These are phyloP conservation scores for Heteronetta atricapilla DNA, from an alignment of 2,113 vertebrate genomes.

Conservation along the genomic window DNA sequence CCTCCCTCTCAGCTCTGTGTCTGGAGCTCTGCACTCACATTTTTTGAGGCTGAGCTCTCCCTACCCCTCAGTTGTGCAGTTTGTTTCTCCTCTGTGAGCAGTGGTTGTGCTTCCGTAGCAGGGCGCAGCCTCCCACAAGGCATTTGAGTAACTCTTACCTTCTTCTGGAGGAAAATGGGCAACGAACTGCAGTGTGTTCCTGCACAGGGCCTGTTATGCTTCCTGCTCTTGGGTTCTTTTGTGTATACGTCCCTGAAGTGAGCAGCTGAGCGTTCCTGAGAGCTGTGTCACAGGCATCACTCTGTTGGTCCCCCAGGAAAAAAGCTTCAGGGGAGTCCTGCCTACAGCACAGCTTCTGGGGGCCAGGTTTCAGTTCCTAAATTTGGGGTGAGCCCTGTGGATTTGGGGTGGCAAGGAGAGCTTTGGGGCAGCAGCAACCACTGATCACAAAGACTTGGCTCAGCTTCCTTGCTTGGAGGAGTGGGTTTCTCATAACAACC, in stretches of 20 bases:
- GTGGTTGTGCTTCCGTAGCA: not conserved
- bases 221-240: not conserved
- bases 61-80: not conserved
- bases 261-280: not conserved
- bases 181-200: not conserved
- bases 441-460: not conserved
- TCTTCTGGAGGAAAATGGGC: not conserved
- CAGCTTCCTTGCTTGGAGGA: not conserved
- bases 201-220: not conserved
- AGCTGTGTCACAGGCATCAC: not conserved
- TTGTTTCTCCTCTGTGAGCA: not conserved
- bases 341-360: not conserved
- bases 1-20: not conserved
- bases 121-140: not conserved
- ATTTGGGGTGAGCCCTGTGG: not conserved
- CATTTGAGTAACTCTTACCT: not conserved
- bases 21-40: not conserved
- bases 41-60: not conserved
- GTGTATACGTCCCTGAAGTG: rapidly evolving
- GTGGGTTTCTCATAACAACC: not conserved
- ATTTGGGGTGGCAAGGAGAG: not conserved
- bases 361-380: not conserved
- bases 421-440: not conserved
- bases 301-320: not conserved
- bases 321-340: not conserved